Evolutionary conservation across 1,140 invertebrate genomes (phyloP).

Genomic region (Drosophila bocki): DNA sequence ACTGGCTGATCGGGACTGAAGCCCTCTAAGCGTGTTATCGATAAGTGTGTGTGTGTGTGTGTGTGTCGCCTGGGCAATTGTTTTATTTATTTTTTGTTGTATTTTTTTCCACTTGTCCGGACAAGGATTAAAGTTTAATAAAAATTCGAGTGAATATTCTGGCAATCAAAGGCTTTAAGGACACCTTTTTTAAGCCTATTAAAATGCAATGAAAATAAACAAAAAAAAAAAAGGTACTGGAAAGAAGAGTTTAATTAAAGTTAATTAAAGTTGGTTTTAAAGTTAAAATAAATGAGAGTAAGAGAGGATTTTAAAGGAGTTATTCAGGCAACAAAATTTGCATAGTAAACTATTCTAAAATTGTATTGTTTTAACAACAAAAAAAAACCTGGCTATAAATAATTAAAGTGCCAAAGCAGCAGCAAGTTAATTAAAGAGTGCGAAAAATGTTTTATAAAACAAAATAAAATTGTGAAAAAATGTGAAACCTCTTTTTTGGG

Average conservation of each 20-base stretch:
- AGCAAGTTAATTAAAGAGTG: slow-evolving; percentile 3
- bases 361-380: not conserved
- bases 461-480: not conserved
- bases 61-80: slow-evolving; percentile 12
- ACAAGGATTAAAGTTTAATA: not conserved
- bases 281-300: not conserved
- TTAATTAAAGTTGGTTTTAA: not conserved
- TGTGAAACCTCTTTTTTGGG: not conserved
- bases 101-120: not conserved
- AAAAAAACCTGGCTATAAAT: not conserved
- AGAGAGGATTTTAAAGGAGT: not conserved
- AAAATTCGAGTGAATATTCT: not conserved
- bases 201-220: not conserved
- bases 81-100: slow-evolving; percentile 6
- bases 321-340: not conserved
- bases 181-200: not conserved
- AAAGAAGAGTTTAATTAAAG: not conserved
- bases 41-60: slow-evolving; percentile 36
- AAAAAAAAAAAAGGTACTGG: not conserved
- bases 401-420: not conserved
- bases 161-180: not conserved
- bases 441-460: not conserved
- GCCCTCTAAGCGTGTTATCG: slow-evolving; percentile 51
- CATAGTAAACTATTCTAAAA: slow-evolving; percentile 2
- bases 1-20: slow-evolving; percentile 25